Evolutionary conservation across 2,888 invertebrate species (phyloP), one percentile per base, ranked within the genome.

Genomic region (Pterostichus madidus): DNA sequence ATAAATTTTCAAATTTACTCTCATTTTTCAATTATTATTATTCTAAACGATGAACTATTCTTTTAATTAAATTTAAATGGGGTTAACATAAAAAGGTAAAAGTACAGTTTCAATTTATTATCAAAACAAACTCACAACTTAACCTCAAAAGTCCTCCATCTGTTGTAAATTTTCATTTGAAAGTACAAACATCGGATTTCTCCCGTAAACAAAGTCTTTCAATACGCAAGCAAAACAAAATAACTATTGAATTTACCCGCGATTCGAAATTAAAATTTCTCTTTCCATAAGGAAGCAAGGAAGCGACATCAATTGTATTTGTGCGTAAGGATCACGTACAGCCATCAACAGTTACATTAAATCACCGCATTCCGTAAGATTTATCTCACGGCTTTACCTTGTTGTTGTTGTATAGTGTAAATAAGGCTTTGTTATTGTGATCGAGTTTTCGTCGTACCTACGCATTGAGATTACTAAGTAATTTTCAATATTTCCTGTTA

Each of bases 241-340:
- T 56, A 39, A 8, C 2, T 31, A 32, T 32, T 32, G 64, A 64
- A 31, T 64, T 64, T 64, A 31, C 64, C n/a, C 64, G 17, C 6
- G 64, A 64, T 64, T 64, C 64, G 64, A 64, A 64, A 64, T 64
- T 35, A 64, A 64, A 64, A 64, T 71, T 71, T 71, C 71, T 71
- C 71, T 24, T 71, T 24, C 11, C 71, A 71, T 71, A 71, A 46
- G 71, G 71, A 71, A 71, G 44, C 15, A 2, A 71, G 71, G 44
- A 71, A 44, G 46, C 17, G 44, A 46, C 24, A 71, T 71, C 39
- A 64, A 56, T 32, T 61, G 35, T 24, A 56, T 15, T 8, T 52
- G 56, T 2, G 8, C 56, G n/a, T 31, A 31, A 61, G 32, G 35
- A 61, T 32, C 61, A 61, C 61, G 56, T 52, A 13, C 52, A 59